A percentile compares a stretch with the other conserved stretches of the same genome.
These are phyloP conservation scores for Bombus impatiens DNA, from an alignment of 1,140 invertebrate species.

Conservation along the genomic window DNA sequence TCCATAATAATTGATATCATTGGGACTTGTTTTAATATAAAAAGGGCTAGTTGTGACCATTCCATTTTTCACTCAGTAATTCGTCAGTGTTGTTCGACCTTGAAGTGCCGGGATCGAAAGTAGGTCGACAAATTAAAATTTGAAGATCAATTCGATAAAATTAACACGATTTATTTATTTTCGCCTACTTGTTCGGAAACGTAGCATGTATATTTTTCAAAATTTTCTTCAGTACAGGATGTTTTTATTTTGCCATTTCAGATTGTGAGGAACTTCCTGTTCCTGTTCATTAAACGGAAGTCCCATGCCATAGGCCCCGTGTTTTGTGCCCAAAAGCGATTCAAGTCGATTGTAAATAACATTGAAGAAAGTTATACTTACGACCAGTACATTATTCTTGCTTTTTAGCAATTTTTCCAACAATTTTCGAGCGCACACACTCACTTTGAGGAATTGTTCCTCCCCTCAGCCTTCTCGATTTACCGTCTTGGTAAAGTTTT, in stretches of 20 bases:
- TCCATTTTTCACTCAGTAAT: constrained; percentile 49
- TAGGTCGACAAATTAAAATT: constrained; percentile 62
- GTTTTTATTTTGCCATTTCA: constrained; percentile 80
- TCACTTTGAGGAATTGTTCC: constrained; percentile 56
- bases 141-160: constrained; percentile 17
- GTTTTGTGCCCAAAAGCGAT: constrained; percentile 66
- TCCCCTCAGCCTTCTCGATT: constrained; percentile 70
- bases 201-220: constrained; percentile 61
- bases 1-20: constrained; percentile 45
- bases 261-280: constrained; percentile 81
- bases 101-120: constrained; percentile 58
- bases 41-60: constrained; percentile 22
- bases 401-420: constrained; percentile 55
- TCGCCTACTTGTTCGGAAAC: constrained; percentile 20
- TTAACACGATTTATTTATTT: constrained; percentile 3
- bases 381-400: constrained; percentile 72
- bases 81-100: constrained; percentile 59
- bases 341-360: constrained; percentile 40
- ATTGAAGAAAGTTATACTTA: constrained; percentile 69
- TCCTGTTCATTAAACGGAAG: constrained; percentile 82
- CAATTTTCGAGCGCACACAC: constrained; percentile 46
- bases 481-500: constrained; percentile 70
- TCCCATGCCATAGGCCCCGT: constrained; percentile 80
- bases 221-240: constrained; percentile 79
- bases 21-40: constrained; percentile 22